Evolutionary conservation across 2,888 invertebrate species (phyloP).

Genomic region (Notocelia uddmanniana): DNA sequence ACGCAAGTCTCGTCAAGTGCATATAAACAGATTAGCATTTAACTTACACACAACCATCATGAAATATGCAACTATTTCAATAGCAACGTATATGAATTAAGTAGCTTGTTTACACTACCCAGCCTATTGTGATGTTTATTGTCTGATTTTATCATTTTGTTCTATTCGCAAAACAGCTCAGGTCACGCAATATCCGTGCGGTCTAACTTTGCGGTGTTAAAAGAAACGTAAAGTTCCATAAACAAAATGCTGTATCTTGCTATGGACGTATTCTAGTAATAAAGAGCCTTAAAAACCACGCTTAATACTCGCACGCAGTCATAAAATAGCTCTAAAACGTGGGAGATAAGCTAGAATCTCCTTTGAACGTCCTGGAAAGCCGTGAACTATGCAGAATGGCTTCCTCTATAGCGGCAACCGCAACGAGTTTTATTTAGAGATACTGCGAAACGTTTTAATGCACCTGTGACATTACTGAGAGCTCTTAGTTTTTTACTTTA

Average conservation of each 20-base stretch:
- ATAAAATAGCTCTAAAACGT: constrained; percentile 21
- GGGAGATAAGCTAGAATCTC: constrained; percentile 19
- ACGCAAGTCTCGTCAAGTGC: no score
- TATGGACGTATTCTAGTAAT: constrained; percentile 10
- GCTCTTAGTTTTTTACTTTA: constrained; percentile 74
- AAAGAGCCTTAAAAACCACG: constrained; percentile 19
- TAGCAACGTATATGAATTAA: no score
- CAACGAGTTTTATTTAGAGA: constrained; percentile 36
- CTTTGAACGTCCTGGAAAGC: not conserved
- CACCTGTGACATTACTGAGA: constrained; percentile 82
- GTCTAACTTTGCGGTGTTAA: constrained; percentile 9
- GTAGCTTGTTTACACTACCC: not conserved
- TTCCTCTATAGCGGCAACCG: constrained; percentile 25
- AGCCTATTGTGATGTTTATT: not conserved
- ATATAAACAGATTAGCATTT: no score
- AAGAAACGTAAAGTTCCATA: constrained; percentile 10
- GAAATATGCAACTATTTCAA: no score
- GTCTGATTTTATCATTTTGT: not conserved
- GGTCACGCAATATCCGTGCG: constrained; percentile 3
- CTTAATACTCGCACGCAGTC: not conserved
- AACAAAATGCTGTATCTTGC: constrained; percentile 25
- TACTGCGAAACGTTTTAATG: constrained; percentile 61
- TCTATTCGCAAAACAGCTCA: not conserved
- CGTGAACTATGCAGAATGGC: constrained; percentile 40
- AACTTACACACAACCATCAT: no score